Percentiles rank a stretch among this genome's conserved stretches.
These are phyloP conservation scores for Gopherus evgoodei DNA, from an alignment of 2,113 vertebrate species.

Conservation along the genomic window DNA sequence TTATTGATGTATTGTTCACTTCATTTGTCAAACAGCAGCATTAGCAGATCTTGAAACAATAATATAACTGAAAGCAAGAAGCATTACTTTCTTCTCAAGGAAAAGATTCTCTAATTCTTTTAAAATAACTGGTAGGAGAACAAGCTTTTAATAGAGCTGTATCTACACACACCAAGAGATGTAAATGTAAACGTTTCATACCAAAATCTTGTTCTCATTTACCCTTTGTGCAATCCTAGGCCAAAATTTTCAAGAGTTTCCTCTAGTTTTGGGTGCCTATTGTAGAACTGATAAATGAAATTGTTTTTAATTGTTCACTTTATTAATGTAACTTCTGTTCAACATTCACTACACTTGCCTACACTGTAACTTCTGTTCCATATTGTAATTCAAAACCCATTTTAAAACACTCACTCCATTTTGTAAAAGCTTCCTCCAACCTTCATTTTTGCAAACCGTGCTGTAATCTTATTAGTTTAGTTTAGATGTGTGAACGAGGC, in stretches of 20 bases:
- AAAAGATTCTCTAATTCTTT: background rate
- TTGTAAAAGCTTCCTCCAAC: too few relatives aligned
- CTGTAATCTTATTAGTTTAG: too few relatives aligned
- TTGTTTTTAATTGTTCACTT: too few relatives aligned
- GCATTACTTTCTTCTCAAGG: background rate
- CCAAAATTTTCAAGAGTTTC: background rate
- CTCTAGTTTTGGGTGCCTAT: accelerated
- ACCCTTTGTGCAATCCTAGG: accelerated
- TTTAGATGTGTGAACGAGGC: too few relatives aligned
- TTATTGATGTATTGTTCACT: slow-evolving; percentile 35
- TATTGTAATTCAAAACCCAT: too few relatives aligned
- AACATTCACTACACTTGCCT: too few relatives aligned
- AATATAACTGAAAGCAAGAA: slow-evolving; percentile 22
- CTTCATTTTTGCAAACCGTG: too few relatives aligned
- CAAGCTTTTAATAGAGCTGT: background rate
- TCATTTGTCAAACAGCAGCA: slow-evolving; percentile 34
- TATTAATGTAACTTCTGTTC: too few relatives aligned
- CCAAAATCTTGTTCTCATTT: background rate
- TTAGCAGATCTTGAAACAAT: background rate
- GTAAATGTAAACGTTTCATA: background rate
- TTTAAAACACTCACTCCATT: too few relatives aligned
- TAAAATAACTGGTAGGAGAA: background rate
- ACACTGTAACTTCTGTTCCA: too few relatives aligned
- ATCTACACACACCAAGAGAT: background rate
- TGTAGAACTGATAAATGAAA: too few relatives aligned